Base-by-base conservation (phyloP, 2,797 vertebrate genomes). In the Anguilla anguilla region DNA sequence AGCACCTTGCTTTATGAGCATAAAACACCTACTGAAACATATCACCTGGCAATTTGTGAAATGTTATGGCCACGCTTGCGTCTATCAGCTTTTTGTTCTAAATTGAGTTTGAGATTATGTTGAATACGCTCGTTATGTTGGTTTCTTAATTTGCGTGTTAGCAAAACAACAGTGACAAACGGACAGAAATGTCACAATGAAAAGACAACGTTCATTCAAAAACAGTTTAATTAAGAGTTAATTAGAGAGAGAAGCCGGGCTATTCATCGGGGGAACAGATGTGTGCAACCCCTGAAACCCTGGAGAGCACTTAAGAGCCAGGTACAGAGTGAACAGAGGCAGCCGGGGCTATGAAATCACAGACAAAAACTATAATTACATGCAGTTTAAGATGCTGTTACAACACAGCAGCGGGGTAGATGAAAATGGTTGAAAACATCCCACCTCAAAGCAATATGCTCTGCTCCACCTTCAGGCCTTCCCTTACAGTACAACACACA, bases 141-240 rank as follows among this genome's bases (percentile, higher is more conserved):
- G 64, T 67, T 1, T 5, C 64, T 7, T 72, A n/a, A 72, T 11
- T 72, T 69, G 22, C 10, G 64, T 0, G 17, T 25, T n/a, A 1
- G 6, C 2, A 79, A 39, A 43, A 39, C 4, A 79, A 79, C 22
- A 25, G 46, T 22, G 15, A 51, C 2, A 43, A 81, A 25, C 17
- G 28, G 11, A 13, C 11, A n/a, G 11, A 84, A 55, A 35, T 79
- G 17, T n/a, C 31, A 59, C n/a, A 49, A 1, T 31, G 84, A 25
- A 13, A 61, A 72, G 83, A 59, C 61, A 64, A 51, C 53, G 22
- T 53, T 81, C 31, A 0, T 83, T 5, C 83, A 79, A 86, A 90
- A 46, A 43, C 39, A 43, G 39, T 43, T 43, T 43, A 43, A 43
- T 43, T 53, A 57, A 51, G 28, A 53, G 59, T 57, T 87, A 39